Base-by-base conservation (phyloP, 2,113 vertebrate genomes). In the Poeciliopsis prolifica region DNA sequence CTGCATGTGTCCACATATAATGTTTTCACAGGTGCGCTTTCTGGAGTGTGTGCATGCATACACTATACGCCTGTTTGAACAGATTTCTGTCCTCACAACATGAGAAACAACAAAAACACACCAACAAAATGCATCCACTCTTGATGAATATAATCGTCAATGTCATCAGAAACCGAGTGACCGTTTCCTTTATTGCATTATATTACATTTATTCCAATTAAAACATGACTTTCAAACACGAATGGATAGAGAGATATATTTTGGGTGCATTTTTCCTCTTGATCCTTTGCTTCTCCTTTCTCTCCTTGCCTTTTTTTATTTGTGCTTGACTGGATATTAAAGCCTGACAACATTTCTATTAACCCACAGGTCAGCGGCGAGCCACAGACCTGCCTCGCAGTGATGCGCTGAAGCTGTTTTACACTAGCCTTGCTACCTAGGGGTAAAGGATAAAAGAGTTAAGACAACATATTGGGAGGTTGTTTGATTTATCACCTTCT, bases 331-430 rank as follows among this genome's bases (percentile, higher is more conserved):
- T 84, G 44, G 78, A 82, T 88, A 83, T 88, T 87, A 88, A 83
- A 86, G 81, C 73, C 67, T 70, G 80, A 86, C 87, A 89, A 86
- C 75, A 80, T 87, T 91, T 90, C 88, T 83, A 92, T 92, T 92
- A 93, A 90, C 91, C 86, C 24, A 51, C 62, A 74, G 88, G 88
- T 92, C 89, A 86, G 82, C 72, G 61, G 78, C 42, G 19, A 85
- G 79, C 79, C 74, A 87, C 37, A 84, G 84, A 78, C 80, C 77
- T 69, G n/a, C 84, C 68, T 68, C 73, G 30, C 58, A 81, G 80
- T 83, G 71, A 87, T 88, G 74, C 83, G 83, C 88, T 88, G 86
- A 87, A 87, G 81, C 70, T 80, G 75, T 75, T 86, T 89, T 88
- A 90, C 87, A 87, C 68, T 75, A 69, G 69, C 79, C 75, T 78